Base-by-base conservation (phyloP, 2,113 vertebrate genomes). In the Canis aureus region DNA sequence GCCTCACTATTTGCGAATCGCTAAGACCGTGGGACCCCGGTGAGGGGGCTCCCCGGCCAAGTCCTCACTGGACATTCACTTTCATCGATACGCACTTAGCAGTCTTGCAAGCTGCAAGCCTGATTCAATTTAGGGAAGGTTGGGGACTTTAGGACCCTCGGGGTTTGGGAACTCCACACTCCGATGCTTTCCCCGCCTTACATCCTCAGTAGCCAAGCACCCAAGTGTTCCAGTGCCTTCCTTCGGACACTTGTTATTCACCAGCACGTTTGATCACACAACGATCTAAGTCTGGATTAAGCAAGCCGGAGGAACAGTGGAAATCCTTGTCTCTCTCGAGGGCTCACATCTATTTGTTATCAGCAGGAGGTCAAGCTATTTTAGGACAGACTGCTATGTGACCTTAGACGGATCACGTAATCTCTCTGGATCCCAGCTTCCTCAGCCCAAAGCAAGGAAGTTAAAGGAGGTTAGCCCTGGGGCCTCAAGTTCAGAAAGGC, bases 231-330 rank as follows among this genome's bases (percentile, higher is more conserved):
- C 15, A 3, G 12, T 11, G 15, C 13, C 32, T 73, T 71, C 60
- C 13, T 0, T 4, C 11, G 35, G 49, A 2, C n/a, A 2, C 35
- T 8, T 29, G 43, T 16, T 2, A 35, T 8, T 27, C 0, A 1
- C 6, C 2, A 4, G 16, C 35, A 38, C 16, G 2, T 15, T 3
- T 29, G 55, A 8, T 27, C 25, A 27, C 38, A 11, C 49, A 32
- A 1, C 6, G 43, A n/a, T 23, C 43, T 15, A 20, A 82, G 67
- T 11, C 94, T 23, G 60, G 29, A 38, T 35, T 4, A 51, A 71
- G 64, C 16, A 5, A 15, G 25, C 25, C 11, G 17, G 73, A 89
- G 57, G 55, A 27, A 43, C 12, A 38, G 79, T 76, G 23, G 27
- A 59, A 76, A 57, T 38, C 23, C 62, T 85, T 5, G 0, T 12